A percentile compares a stretch with the other conserved stretches of the same genome.
Evolutionary conservation across 37 sponge, comb jelly and placozoan species (phyloP).

Genomic region (Eunapius fragilis): DNA sequence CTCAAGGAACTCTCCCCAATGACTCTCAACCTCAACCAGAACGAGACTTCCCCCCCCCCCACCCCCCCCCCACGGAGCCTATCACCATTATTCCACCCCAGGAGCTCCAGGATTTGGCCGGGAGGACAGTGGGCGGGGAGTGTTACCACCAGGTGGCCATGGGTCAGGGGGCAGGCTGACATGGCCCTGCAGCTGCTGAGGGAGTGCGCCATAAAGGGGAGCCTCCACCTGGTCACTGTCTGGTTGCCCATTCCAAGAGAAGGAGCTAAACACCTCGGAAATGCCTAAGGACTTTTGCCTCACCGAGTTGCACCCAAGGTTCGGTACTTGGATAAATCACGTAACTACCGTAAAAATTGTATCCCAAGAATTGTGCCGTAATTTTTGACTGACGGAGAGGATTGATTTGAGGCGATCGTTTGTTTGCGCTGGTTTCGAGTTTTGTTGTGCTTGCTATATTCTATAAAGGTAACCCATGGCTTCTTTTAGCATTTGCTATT

Average conservation of each 20-base stretch:
- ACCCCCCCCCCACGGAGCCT: constrained; percentile 71
- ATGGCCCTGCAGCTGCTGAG: constrained; percentile 79
- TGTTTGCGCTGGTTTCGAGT: too few relatives aligned
- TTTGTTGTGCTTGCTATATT: too few relatives aligned
- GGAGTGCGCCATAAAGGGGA: constrained; percentile 89
- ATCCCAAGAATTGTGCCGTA: too few relatives aligned
- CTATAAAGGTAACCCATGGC: too few relatives aligned
- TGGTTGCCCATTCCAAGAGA: constrained; percentile 94
- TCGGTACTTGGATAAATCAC: too few relatives aligned
- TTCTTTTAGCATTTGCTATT: too few relatives aligned
- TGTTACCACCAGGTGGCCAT: constrained; percentile 95
- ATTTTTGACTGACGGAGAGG: too few relatives aligned
- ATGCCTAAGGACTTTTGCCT: constrained; percentile 83
- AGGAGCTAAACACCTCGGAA: constrained; percentile 83
- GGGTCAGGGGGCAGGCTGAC: constrained; percentile 95
- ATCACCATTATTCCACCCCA: constrained; percentile 93
- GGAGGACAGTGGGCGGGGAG: constrained; percentile 71
- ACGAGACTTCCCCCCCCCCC: constrained; percentile 78
- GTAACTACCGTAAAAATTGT: too few relatives aligned
- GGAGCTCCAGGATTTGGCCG: constrained; percentile 95
- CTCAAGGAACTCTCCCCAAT: constrained; percentile 85
- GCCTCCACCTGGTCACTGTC: constrained; percentile 90
- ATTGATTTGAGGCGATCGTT: too few relatives aligned
- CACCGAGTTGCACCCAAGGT: constrained; percentile 87
- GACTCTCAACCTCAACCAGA: constrained; percentile 72